Evolutionary conservation across 2,888 invertebrate genomes (phyloP).

Genomic region (Rhagophthalmus giganteus): DNA sequence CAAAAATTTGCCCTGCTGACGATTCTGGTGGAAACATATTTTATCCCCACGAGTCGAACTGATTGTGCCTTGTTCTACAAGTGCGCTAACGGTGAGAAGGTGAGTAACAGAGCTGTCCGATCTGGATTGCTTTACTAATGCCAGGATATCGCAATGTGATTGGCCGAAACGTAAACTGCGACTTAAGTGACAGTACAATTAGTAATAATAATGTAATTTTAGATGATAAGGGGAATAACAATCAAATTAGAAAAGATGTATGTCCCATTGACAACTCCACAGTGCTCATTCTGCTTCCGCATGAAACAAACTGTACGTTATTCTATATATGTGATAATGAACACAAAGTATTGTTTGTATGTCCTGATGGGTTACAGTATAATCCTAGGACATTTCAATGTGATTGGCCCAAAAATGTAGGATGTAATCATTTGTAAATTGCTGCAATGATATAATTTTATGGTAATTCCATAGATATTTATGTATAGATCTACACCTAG

Average conservation of each 20-base stretch:
- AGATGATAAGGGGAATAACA: too few relatives aligned
- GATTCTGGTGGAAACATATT: constrained; percentile 14
- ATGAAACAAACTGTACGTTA: constrained; percentile 24
- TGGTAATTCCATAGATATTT: too few relatives aligned
- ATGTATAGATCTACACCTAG: too few relatives aligned
- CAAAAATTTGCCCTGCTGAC: constrained; percentile 4
- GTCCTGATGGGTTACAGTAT: constrained; percentile 32
- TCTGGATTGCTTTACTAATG: too few relatives aligned
- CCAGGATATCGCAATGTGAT: too few relatives aligned
- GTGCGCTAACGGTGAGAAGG: constrained; percentile 26
- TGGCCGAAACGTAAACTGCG: too few relatives aligned
- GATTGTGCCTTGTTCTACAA: constrained; percentile 33
- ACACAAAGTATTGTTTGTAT: constrained; percentile 19
- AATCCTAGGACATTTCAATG: constrained; percentile 19
- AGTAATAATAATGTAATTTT: too few relatives aligned
- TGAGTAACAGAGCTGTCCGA: constrained; percentile 30
- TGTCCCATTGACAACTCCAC: too few relatives aligned
- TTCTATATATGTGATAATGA: constrained; percentile 33
- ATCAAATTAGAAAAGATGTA: background rate
- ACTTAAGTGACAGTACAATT: too few relatives aligned
- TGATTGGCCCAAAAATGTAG: too few relatives aligned
- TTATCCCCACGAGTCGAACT: constrained; percentile 21
- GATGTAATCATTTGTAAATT: too few relatives aligned
- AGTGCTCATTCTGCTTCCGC: constrained; percentile 19
- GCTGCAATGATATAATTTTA: too few relatives aligned